These are phyloP conservation scores for Leptosomus discolor DNA, from an alignment of 2,113 vertebrate genomes.

Conservation along the genomic window DNA sequence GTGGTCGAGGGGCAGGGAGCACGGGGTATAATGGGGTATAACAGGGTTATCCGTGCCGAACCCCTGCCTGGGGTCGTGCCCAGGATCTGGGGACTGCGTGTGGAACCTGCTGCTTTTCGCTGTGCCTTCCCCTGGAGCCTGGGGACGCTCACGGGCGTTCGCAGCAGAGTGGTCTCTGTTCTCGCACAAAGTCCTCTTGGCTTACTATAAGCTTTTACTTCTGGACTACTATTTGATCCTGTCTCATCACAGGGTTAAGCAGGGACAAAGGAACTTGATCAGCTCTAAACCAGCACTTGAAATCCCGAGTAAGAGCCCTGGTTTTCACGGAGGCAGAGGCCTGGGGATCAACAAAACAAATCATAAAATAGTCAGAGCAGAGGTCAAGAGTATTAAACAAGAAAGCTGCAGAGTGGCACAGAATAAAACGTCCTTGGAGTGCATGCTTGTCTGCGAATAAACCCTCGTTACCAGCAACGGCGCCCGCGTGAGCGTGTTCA, in stretches of 20 bases:
- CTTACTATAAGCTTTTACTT: background rate
- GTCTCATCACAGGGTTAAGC: background rate
- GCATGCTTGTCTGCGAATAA: background rate
- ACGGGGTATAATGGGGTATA: background rate
- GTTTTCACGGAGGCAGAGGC: background rate
- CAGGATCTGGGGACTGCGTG: fast-evolving
- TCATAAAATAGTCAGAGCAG: background rate
- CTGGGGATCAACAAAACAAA: background rate
- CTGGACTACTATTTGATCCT: background rate
- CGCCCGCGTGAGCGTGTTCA: fast-evolving
- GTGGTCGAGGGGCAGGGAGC: background rate
- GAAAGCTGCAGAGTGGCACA: background rate
- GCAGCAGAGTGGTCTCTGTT: too few species aligned
- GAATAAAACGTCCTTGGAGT: fast-evolving
- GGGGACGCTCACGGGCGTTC: too few species aligned
- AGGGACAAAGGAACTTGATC: background rate
- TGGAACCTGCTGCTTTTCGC: background rate
- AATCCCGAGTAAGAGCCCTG: background rate
- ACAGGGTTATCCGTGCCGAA: fast-evolving
- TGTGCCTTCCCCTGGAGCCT: background rate
- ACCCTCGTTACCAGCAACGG: fast-evolving
- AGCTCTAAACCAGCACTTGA: background rate
- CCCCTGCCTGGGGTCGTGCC: too few species aligned
- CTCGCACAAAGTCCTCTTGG: background rate
- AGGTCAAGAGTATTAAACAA: background rate